Base-by-base conservation (phyloP, 1,140 invertebrate genomes). In the Pogonomyrmex barbatus region DNA sequence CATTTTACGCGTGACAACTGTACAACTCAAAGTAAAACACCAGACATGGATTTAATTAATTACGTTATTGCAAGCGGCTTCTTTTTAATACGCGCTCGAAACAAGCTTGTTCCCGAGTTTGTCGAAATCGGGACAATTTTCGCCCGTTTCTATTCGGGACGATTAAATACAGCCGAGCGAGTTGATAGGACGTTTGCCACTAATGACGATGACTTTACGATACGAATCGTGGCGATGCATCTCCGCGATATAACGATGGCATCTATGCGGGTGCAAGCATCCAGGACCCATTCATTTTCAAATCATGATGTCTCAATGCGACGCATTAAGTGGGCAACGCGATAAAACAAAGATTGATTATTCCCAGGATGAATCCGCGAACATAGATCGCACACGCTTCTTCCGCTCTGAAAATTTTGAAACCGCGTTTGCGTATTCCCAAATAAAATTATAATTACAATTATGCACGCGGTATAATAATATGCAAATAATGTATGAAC, bases 301-400 rank as follows among this genome's bases (percentile, higher is more conserved):
- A 39, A 83, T 83, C 79, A 42, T 36, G 50, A 58, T 70, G 79
- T 75, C 79, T 75, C 79, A 60, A 83, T 83, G 68, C 52, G 71
- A 76, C 24, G 24, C 24, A 24, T 76, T 65, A 85, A 85, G 71
- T 78, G 82, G 47, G 58, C 50, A 30, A 42, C 73, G 36, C 36
- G 82, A 85, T 78, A 65, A 76, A 76, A 77, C 82, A 52, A 42
- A 78, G 82, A 85, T 85, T 78, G 62, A 76, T 76, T 56, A 65
- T 36, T n/a, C 73, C 12, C 73, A 50, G 14, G 5, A 56, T 30
- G 17, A 78, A 30, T 50, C 33, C 14, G 58, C 6, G 42, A 8
- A 45, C 75, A 8, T 45, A 24, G 2, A 6, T 33, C 65, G n/a
- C 47, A 5, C 10, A 33, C 39, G 4, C 9, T 54, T n/a, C 33